Evolutionary conservation across 2,113 vertebrate genomes (phyloP).

Genomic region (Tamias sibiricus): DNA sequence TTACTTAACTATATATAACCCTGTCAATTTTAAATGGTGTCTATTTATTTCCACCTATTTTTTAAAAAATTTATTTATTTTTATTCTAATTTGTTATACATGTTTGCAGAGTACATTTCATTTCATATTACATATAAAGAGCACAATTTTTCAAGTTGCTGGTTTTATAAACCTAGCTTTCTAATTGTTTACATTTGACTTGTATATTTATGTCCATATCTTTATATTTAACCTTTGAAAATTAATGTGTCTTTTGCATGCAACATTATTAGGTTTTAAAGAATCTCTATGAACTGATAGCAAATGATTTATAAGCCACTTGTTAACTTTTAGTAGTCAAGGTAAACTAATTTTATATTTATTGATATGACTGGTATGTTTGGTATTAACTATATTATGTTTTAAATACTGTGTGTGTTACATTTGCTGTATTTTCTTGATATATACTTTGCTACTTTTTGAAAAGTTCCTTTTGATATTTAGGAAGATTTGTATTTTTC

Average conservation of each 20-base stretch:
- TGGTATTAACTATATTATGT: neutral
- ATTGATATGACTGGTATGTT: neutral
- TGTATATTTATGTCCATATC: neutral
- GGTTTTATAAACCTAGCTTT: neutral
- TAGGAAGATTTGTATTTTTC: neutral
- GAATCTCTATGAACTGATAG: too few relatives aligned
- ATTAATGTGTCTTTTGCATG: neutral
- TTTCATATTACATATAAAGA: too few relatives aligned
- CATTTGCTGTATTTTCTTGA: neutral
- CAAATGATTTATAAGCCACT: neutral
- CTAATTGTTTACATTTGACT: slow-evolving; percentile 18
- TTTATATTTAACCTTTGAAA: neutral
- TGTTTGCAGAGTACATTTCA: too few relatives aligned
- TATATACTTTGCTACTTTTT: neutral
- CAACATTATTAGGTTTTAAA: neutral
- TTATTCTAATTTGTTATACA: too few relatives aligned
- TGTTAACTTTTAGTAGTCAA: neutral
- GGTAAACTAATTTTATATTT: neutral
- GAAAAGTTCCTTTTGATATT: neutral
- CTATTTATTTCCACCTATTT: neutral
- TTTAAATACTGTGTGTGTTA: neutral
- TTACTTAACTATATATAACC: neutral
- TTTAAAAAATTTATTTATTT: too few relatives aligned
- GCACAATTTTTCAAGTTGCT: too few relatives aligned
- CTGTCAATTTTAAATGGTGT: neutral